Evolutionary conservation across 1,140 invertebrate genomes (phyloP), one percentile per base, ranked within the genome.

Genomic region (Drosophila orena): DNA sequence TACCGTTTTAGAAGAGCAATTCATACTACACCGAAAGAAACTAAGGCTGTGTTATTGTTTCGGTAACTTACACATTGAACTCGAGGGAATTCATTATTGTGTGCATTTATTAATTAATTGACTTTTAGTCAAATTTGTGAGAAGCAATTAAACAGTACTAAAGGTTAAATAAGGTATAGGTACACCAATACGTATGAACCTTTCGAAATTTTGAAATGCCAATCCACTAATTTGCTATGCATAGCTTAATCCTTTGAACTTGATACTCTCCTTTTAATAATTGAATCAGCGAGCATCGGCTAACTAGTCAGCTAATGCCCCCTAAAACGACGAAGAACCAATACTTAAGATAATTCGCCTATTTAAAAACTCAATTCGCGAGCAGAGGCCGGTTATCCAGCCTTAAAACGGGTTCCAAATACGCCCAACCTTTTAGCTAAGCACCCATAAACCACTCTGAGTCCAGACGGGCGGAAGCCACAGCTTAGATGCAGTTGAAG

Each of bases 371-470:
- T 65, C 60, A 68, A 65, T 68, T 65, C 60, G 44, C 60, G 37
- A 46, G 30, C 59, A 52, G 20, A 50, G 46, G 35, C 64, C 46
- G 64, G 43, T 52, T 30, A 64, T 64, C 64, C 60, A 64, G 59
- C 22, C 27, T 43, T 64, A 24, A 68, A 71, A 70, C 50, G 64
- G 50, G 64, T 20, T 69, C 46, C 15, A 27, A 38, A 53, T 68
- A 50, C 24, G 42, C 40, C 62, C 49, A 55, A 14, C 66, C 40
- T 37, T 68, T 69, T 70, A 53, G 62, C 34, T 34, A 47, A 60
- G 59, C 70, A 72, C 30, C 73, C 61, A 76, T 75, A 75, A 75
- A 75, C 40, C 46, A 66, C 72, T 76, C 71, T 10, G 30, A 30
- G 30, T 30, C 37, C 52, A 53, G 10, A 47, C 49, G 38, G 37